Evolutionary conservation across 2,888 invertebrate genomes (phyloP), one percentile per base, ranked within the genome.

Genomic region (Pheosia gnoma): DNA sequence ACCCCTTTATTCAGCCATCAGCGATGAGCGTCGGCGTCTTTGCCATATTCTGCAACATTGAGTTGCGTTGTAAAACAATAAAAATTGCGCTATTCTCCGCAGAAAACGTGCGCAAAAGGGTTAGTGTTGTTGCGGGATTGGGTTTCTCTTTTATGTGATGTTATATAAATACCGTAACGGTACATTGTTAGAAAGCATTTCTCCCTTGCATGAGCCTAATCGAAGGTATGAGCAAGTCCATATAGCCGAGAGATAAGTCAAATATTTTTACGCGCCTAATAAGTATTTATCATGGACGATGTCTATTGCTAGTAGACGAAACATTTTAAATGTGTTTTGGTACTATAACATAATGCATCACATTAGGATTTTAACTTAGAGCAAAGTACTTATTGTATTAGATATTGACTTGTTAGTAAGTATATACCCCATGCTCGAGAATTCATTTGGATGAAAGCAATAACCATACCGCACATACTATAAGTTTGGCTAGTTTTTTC

Each of bases 21-120:
- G 69, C 71, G 63, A 72, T 72, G 70, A 66, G 62, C 71, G 91
- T 84, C 93, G 93, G 93, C 82, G 66, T 88, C 91, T 92, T 91
- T 87, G 83, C 83, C 74, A 78, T 85, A 84, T 86, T 91, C 85
- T 87, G 92, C 92, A 90, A 91, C 80, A 82, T 88, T 75, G 78
- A 83, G 80, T 74, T 61, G 61, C 66, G 87, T 86, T 75, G 87
- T 93, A 93, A 93, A 93, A 79, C 83, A 89, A 93, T 93, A 91
- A 89, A 90, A 91, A 88, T 88, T 87, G 89, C 88, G 89, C 88
- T 83, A 88, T 93, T 91, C 85, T 87, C 82, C 70, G 91, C 93
- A 88, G 88, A 91, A 91, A 90, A 87, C 78, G 79, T 86, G 84
- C 84, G 85, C 82, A 90, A 75, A 93, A 93, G 91, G 92, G 93